Evolutionary conservation across 64 coral and sea anemone species (phyloP).

Genomic region (Porites australiensis): DNA sequence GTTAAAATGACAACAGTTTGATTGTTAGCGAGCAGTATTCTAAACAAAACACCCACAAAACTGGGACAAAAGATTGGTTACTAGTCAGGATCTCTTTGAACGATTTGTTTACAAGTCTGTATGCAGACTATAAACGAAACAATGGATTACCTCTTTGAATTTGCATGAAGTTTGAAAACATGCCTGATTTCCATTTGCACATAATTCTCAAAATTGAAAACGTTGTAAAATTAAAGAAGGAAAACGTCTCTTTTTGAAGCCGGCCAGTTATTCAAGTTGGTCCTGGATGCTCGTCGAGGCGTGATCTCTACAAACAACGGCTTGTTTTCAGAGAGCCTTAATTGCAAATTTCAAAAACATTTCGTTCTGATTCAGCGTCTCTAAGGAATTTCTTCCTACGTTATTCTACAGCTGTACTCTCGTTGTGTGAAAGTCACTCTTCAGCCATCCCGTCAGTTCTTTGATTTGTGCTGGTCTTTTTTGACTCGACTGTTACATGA

Average conservation of each 20-base stretch:
- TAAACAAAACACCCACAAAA: background rate
- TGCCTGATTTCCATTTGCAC: background rate
- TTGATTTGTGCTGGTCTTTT: background rate
- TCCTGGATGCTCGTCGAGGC: background rate
- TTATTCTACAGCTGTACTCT: background rate
- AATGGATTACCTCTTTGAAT: background rate
- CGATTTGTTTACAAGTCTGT: background rate
- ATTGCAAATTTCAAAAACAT: background rate
- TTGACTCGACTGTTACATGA: background rate
- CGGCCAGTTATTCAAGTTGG: background rate
- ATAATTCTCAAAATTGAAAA: background rate
- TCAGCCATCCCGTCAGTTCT: background rate
- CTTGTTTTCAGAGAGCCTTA: background rate
- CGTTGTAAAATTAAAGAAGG: background rate
- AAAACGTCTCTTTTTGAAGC: background rate
- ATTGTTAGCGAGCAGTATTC: background rate
- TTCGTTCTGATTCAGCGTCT: background rate
- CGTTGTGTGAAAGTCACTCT: background rate
- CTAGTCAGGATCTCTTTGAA: background rate
- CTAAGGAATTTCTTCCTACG: background rate
- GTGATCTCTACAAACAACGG: background rate
- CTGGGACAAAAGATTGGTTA: background rate
- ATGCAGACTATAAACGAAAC: background rate
- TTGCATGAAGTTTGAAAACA: background rate
- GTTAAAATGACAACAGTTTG: background rate